Evolutionary conservation across 2,797 vertebrate genomes (phyloP).

Genomic region (Pseudomugil tenellus): DNA sequence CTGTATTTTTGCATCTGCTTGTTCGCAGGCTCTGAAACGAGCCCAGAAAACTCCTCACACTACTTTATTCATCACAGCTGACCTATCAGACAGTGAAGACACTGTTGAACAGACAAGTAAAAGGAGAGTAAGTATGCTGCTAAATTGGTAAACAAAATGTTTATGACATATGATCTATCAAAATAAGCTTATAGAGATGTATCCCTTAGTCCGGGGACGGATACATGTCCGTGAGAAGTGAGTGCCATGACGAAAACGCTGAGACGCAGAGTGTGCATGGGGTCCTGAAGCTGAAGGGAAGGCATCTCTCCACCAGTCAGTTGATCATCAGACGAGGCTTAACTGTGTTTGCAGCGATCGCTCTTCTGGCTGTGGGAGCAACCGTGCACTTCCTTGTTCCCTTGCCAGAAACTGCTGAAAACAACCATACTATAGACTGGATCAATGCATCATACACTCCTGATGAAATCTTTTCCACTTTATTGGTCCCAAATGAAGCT

Average conservation of each 20-base stretch:
- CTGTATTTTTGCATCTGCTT: conserved; percentile 14
- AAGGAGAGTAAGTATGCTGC: conserved; percentile 25
- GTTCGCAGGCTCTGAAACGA: conserved; percentile 64
- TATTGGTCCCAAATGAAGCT: conserved; percentile 21
- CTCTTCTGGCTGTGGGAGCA: conserved; percentile 79
- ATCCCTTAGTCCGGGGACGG: conserved; percentile 50
- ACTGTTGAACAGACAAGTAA: conserved; percentile 20
- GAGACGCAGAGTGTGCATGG: conserved; percentile 4
- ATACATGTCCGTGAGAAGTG: conserved; percentile 46
- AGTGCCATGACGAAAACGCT: conserved; percentile 22
- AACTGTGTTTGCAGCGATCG: conserved; percentile 61
- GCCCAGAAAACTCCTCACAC: conserved; percentile 48
- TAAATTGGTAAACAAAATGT: neutral
- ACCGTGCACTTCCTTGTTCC: conserved; percentile 76
- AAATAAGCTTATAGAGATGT: neutral
- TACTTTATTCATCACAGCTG: conserved; percentile 17
- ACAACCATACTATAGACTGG: conserved; percentile 50
- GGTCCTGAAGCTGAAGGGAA: conserved; percentile 10
- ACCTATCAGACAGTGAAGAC: neutral
- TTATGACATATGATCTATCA: neutral
- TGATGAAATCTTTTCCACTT: conserved; percentile 28
- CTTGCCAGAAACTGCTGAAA: conserved; percentile 53
- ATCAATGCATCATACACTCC: conserved; percentile 53
- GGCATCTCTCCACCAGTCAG: conserved; percentile 56
- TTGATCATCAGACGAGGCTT: conserved; percentile 79